Conservation (phyloP, 2,888 invertebrate genomes). For the Antitype chi region DNA sequence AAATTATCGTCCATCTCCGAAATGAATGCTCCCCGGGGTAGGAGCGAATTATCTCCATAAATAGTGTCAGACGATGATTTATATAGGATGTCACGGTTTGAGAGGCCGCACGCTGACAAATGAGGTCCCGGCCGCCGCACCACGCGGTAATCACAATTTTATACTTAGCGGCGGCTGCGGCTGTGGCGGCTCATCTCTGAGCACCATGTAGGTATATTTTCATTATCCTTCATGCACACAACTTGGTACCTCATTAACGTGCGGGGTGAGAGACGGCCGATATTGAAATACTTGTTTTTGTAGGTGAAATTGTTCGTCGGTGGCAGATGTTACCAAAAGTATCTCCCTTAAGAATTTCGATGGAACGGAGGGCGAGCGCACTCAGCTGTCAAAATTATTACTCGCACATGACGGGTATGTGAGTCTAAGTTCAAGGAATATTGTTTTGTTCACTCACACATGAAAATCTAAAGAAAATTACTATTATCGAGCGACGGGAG, state of each 20-base stretch:
- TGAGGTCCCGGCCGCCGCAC: slow-evolving; percentile 66
- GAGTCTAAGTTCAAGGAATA: slow-evolving; percentile 68
- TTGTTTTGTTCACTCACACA: slow-evolving; percentile 67
- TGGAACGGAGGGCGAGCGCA: slow-evolving; percentile 64
- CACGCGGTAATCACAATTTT: slow-evolving; percentile 75
- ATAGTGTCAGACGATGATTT: slow-evolving; percentile 79
- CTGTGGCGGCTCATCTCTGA: slow-evolving; percentile 21
- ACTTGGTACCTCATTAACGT: slow-evolving; percentile 54
- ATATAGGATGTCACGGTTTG: slow-evolving; percentile 70
- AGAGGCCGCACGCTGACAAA: slow-evolving; percentile 76
- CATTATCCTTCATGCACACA: slow-evolving; percentile 68
- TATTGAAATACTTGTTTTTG: slow-evolving; percentile 55
- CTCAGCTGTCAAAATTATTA: slow-evolving; percentile 74
- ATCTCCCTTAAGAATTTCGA: slow-evolving; percentile 52
- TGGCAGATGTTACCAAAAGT: slow-evolving; percentile 66
- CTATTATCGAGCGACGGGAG: slow-evolving; percentile 46
- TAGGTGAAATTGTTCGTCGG: slow-evolving; percentile 52
- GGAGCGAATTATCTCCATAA: slow-evolving; percentile 77
- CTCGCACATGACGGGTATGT: slow-evolving; percentile 61
- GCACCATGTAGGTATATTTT: slow-evolving; percentile 25
- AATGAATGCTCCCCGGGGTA: slow-evolving; percentile 68
- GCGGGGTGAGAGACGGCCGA: slow-evolving; percentile 17
- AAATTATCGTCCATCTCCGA: slow-evolving; percentile 71
- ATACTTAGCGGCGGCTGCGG: slow-evolving; percentile 64
- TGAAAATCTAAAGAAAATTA: slow-evolving; percentile 61